These are phyloP conservation scores for Melangyna quadrimaculata DNA, from an alignment of 2,888 invertebrate genomes.

Conservation along the genomic window DNA sequence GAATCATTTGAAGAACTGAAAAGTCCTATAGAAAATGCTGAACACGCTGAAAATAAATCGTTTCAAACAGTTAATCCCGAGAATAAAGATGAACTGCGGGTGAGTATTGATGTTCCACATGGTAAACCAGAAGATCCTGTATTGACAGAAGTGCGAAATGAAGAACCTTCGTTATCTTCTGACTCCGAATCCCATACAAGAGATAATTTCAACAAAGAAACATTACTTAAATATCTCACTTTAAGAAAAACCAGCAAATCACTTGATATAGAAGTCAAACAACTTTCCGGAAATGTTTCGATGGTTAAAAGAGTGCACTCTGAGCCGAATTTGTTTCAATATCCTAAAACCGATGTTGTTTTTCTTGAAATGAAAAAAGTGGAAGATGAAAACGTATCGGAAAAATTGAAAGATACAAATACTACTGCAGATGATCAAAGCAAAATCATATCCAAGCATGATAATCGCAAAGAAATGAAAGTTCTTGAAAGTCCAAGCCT, in stretches of 20 bases:
- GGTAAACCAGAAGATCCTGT: not conserved
- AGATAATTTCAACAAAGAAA: conserved; percentile 23
- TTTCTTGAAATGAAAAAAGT: not conserved
- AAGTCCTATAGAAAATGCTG: not conserved
- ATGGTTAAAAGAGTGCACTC: not conserved
- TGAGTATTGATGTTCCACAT: conserved; percentile 28
- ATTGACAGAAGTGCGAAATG: not conserved
- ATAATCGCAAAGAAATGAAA: not conserved
- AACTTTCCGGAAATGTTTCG: not conserved
- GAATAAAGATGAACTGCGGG: not conserved
- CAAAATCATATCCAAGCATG: not conserved
- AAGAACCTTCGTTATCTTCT: not conserved
- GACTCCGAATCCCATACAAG: not conserved
- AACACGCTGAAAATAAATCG: not conserved
- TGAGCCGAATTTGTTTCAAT: not conserved
- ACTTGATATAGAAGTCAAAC: conserved; percentile 14
- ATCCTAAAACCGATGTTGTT: not conserved
- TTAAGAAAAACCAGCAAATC: conserved; percentile 30
- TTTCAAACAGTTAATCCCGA: not conserved
- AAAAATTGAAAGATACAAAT: not conserved
- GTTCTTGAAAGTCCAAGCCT: too few relatives aligned
- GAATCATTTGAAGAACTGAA: not conserved
- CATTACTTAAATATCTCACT: conserved; percentile 23
- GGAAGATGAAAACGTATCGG: not conserved
- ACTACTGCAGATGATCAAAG: not conserved